A percentile compares a stretch with the other conserved stretches of the same genome.
Evolutionary conservation across 1,140 invertebrate genomes (phyloP).

Genomic region (Euglossa dilemma): DNA sequence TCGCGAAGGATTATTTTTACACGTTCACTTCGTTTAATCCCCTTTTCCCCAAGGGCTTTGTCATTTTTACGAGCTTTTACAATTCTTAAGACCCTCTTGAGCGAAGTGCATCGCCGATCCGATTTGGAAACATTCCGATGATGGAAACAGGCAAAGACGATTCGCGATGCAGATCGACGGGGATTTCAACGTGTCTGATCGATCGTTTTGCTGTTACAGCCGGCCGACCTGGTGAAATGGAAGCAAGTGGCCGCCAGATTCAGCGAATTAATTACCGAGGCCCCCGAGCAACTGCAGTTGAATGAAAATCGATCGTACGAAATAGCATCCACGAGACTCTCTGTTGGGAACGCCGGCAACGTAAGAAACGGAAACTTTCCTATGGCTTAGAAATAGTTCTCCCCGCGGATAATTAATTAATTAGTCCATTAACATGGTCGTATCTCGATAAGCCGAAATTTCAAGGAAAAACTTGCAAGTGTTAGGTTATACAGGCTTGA

Average conservation of each 20-base stretch:
- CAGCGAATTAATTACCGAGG: conserved; percentile 72
- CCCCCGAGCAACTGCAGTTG: conserved; percentile 60
- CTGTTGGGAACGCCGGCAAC: not conserved
- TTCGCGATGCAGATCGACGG: not conserved
- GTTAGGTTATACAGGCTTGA: too few species aligned
- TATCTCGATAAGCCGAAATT: too few species aligned
- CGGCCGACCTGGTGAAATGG: conserved; percentile 68
- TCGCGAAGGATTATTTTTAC: too few species aligned
- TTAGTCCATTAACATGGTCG: too few species aligned
- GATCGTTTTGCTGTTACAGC: conserved; percentile 45
- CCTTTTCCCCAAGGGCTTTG: not conserved
- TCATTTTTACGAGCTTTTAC: not conserved
- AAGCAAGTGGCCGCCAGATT: conserved; percentile 69
- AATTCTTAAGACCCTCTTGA: not conserved
- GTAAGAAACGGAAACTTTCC: conserved; percentile 11
- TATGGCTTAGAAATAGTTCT: not conserved
- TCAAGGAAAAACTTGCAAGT: too few species aligned
- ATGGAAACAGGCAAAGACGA: not conserved
- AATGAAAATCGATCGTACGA: conserved; percentile 46
- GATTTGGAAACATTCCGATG: not conserved
- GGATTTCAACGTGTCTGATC: not conserved
- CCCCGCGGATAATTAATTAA: too few species aligned
- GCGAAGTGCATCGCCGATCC: not conserved
- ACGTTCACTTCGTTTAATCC: not conserved
- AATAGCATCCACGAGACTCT: not conserved